Conservation (phyloP, 2,888 invertebrate species). For the Oxystoma pomonae region DNA sequence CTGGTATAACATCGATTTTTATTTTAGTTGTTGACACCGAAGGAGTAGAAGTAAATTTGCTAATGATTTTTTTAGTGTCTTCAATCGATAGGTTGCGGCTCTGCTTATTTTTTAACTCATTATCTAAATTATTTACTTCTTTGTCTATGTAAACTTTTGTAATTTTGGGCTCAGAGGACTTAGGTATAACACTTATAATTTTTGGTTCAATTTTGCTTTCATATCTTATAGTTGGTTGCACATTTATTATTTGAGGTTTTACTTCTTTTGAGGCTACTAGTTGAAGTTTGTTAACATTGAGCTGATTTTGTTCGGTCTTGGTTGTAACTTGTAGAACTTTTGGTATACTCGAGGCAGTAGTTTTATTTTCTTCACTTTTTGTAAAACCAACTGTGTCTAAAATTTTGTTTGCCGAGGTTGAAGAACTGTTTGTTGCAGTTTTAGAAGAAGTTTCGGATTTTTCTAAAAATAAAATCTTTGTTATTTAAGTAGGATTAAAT, state of each 20-base stretch:
- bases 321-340: background rate
- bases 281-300: background rate
- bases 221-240: background rate
- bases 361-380: background rate
- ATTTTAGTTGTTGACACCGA: constrained; percentile 19
- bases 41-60: background rate
- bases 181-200: constrained; percentile 38
- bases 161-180: constrained; percentile 26
- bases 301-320: background rate
- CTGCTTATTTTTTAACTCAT: background rate
- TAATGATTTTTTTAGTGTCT: background rate
- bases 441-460: background rate
- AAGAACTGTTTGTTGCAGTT: background rate
- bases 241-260: background rate
- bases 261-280: background rate
- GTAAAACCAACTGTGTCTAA: background rate
- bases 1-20: constrained; percentile 21
- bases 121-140: background rate
- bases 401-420: background rate
- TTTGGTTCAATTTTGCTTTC: constrained; percentile 26
- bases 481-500: too few relatives aligned
- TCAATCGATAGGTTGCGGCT: background rate
- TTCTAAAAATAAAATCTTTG: too few relatives aligned
- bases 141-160: too few relatives aligned
- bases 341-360: background rate